A percentile compares a stretch with the other conserved stretches of the same genome.
Conservation (phyloP, 1,140 invertebrate genomes). For the Zophobas morio region DNA sequence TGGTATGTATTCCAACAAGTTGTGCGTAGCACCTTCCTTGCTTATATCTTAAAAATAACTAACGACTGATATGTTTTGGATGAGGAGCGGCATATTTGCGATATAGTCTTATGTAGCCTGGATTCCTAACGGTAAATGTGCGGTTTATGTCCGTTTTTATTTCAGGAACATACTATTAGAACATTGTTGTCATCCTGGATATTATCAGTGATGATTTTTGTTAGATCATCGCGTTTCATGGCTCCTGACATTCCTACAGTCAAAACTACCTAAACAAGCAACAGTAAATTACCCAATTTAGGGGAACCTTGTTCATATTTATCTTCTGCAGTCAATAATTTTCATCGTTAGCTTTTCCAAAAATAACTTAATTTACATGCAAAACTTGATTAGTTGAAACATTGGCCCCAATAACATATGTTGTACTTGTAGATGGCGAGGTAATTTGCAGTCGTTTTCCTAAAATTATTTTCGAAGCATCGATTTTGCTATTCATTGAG, state of each 20-base stretch:
- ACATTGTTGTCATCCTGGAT: not conserved
- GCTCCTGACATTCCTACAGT: slow-evolving; percentile 22
- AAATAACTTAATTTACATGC: too few species aligned
- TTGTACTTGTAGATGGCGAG: too few species aligned
- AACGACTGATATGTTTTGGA: not conserved
- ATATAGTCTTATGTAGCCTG: not conserved
- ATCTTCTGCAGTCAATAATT: too few species aligned
- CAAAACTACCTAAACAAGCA: not conserved
- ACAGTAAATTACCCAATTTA: not conserved
- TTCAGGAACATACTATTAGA: slow-evolving; percentile 12
- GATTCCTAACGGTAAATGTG: slow-evolving; percentile 6
- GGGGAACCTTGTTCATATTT: not conserved
- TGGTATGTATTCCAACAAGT: slow-evolving; percentile 7
- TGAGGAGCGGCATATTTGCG: slow-evolving; percentile 3
- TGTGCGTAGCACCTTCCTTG: not conserved
- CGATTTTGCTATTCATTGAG: too few species aligned
- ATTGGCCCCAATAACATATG: too few species aligned
- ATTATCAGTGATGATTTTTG: not conserved
- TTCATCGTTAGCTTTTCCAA: too few species aligned
- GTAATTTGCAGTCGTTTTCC: too few species aligned
- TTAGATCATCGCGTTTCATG: slow-evolving; percentile 7
- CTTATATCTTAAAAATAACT: slow-evolving; percentile 8
- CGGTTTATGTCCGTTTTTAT: slow-evolving; percentile 2
- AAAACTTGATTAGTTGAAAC: too few species aligned
- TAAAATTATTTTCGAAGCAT: too few species aligned